Base-by-base conservation (phyloP, 2,113 vertebrate genomes). In the Rhagologus leucostigma region DNA sequence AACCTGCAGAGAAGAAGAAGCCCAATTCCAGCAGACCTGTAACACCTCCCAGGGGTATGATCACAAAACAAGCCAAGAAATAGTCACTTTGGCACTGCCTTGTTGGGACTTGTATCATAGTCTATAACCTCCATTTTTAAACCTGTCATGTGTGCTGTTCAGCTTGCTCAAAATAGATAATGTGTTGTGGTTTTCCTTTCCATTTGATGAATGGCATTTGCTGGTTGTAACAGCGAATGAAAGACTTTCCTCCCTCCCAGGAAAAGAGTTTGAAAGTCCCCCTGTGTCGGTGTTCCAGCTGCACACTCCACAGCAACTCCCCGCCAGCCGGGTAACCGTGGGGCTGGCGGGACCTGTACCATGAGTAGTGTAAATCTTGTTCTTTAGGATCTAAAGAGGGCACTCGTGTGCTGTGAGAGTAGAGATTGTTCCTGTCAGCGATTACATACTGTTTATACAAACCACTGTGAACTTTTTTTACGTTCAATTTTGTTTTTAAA, bases 1-100 rank as follows among this genome's bases (percentile, higher is more conserved):
- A 99, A 97, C 99, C 99, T 93, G 99, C 99, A 56, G 99, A 99
- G 98, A 99, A 99, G 95, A 99, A 99, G 98, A 99, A 99, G 98
- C 98, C 99, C 50, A 99, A 99, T 70, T 99, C 99, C 92, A 99
- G 99, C 91, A 99, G 99, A 97, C 99, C 99, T 0, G 99, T 99
- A 94, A 99, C 99, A 24, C 99, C 99, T 73, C 99, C 99, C 89
- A 98, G 99, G 96, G 99, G 99, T 97, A 99, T 99, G 99, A 99
- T 99, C 98, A 99, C 99, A 98, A 99, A 99, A 97, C 99, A 99
- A 97, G 98, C 99, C 89, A 99, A 99, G 98, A 99, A 99, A 99
- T 99, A 98, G 96, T 95, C 87, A 56, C 81, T 97, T 93, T 95
- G 97, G 97, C 87, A 32, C 96, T 96, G 95, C 97, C 97, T 98